A percentile compares a stretch with the other conserved stretches of the same genome.
These are phyloP conservation scores for Hylomyscus alleni DNA, from an alignment of 2,797 vertebrate genomes.

Conservation along the genomic window DNA sequence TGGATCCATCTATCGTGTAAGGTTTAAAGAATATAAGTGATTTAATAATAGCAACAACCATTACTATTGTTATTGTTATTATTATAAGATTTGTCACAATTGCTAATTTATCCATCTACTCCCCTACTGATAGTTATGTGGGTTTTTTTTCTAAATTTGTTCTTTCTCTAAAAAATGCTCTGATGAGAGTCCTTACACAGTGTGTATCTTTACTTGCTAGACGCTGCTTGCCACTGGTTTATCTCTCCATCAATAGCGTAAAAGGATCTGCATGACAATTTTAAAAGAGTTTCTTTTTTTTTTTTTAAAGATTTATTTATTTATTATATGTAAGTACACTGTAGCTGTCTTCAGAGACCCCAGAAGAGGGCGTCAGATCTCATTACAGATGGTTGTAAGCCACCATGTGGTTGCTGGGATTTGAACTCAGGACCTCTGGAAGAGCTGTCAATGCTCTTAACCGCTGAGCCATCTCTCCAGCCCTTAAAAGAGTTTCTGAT, in stretches of 20 bases:
- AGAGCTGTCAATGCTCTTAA: too few species aligned
- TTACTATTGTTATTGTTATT: neutral
- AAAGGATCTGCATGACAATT: neutral
- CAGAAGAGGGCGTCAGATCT: too few species aligned
- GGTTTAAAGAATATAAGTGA: neutral
- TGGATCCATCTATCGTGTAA: neutral
- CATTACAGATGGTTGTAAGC: too few species aligned
- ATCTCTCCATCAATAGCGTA: neutral
- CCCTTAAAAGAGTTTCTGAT: neutral
- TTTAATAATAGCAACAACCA: neutral
- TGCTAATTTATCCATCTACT: constrained; percentile 14
- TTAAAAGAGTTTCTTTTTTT: neutral
- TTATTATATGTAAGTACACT: too few species aligned
- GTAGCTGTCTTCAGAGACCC: too few species aligned
- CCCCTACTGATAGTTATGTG: neutral
- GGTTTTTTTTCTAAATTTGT: constrained; percentile 30
- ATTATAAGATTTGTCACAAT: neutral
- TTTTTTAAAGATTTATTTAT: too few species aligned
- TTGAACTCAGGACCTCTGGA: too few species aligned
- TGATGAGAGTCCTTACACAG: neutral
- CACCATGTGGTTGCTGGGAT: too few species aligned
- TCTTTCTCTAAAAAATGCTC: constrained; percentile 21
- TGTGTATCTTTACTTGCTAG: neutral
- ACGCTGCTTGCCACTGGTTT: neutral
- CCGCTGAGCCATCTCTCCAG: too few species aligned